Evolutionary conservation across 2,888 invertebrate species (phyloP).

Genomic region (Acrobasis consociella): DNA sequence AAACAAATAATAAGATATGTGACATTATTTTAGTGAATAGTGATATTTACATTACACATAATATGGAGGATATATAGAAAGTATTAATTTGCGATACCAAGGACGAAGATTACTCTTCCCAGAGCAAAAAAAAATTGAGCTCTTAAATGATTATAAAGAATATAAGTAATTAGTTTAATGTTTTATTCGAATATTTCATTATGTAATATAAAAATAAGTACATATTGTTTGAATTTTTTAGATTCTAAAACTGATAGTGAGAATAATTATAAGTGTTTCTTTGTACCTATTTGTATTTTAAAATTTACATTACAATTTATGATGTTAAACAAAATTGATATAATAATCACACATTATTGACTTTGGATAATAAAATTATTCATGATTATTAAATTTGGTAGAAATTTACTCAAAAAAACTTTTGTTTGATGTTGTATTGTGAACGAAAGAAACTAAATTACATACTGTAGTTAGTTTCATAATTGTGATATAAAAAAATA

Average conservation of each 20-base stretch:
- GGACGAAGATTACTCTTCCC: no score
- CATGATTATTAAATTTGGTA: slow-evolving; percentile 39
- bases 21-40: no score
- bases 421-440: slow-evolving; percentile 35
- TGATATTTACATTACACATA: no score
- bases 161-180: background rate
- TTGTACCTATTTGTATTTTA: slow-evolving; percentile 36
- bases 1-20: no score
- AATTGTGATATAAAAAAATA: slow-evolving; percentile 52
- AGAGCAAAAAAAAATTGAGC: no score
- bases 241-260: slow-evolving; percentile 45
- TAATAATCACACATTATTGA: slow-evolving; percentile 54
- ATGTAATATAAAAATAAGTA: background rate
- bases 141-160: background rate
- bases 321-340: slow-evolving; percentile 44
- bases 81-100: no score
- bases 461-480: slow-evolving; percentile 38
- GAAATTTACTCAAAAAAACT: slow-evolving; percentile 38
- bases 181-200: slow-evolving; percentile 5
- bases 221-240: slow-evolving; percentile 30
- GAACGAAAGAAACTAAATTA: slow-evolving; percentile 40
- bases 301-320: slow-evolving; percentile 42
- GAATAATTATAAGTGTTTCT: slow-evolving; percentile 46
- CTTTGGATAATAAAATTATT: slow-evolving; percentile 58
- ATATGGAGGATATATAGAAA: no score